Evolutionary conservation across 1,140 invertebrate species (phyloP).

Genomic region (Drosophila eugracilis): DNA sequence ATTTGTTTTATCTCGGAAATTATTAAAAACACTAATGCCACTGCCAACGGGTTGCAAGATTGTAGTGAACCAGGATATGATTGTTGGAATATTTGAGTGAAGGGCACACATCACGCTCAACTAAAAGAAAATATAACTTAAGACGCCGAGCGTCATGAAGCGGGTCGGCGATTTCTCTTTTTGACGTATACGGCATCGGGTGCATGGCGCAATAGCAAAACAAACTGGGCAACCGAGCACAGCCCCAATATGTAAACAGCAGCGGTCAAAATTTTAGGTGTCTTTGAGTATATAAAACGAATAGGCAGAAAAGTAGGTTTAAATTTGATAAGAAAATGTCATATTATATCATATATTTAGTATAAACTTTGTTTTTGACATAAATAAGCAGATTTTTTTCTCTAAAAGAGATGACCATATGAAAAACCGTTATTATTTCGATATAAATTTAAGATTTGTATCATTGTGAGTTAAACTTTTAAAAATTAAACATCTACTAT

Average conservation of each 20-base stretch:
- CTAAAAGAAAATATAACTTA: slow-evolving; percentile 54
- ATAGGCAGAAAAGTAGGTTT: too few relatives aligned
- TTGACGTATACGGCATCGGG: slow-evolving; percentile 59
- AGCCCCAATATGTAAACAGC: slow-evolving; percentile 18
- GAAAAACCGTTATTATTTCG: too few relatives aligned
- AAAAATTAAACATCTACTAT: not conserved
- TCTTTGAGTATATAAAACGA: too few relatives aligned
- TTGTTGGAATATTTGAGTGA: slow-evolving; percentile 22
- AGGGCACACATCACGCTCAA: slow-evolving; percentile 29
- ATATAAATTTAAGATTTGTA: too few relatives aligned
- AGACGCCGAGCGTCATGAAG: slow-evolving; percentile 40
- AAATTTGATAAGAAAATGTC: too few relatives aligned
- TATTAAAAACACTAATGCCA: slow-evolving; percentile 1
- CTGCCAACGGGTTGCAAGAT: slow-evolving; percentile 2
- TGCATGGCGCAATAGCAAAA: slow-evolving; percentile 74
- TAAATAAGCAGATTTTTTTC: too few relatives aligned
- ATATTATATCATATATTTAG: too few relatives aligned
- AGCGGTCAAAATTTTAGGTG: not conserved
- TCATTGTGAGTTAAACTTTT: too few relatives aligned
- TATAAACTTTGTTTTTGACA: too few relatives aligned
- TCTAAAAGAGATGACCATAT: too few relatives aligned
- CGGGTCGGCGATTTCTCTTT: slow-evolving; percentile 73
- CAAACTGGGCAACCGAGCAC: slow-evolving; percentile 54
- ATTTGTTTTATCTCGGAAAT: slow-evolving; percentile 8
- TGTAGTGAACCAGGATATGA: slow-evolving; percentile 27